phyloP scores from a whole-genome alignment of 2,797 vertebrate species.

The Yasuhikotakia modesta region DNA sequence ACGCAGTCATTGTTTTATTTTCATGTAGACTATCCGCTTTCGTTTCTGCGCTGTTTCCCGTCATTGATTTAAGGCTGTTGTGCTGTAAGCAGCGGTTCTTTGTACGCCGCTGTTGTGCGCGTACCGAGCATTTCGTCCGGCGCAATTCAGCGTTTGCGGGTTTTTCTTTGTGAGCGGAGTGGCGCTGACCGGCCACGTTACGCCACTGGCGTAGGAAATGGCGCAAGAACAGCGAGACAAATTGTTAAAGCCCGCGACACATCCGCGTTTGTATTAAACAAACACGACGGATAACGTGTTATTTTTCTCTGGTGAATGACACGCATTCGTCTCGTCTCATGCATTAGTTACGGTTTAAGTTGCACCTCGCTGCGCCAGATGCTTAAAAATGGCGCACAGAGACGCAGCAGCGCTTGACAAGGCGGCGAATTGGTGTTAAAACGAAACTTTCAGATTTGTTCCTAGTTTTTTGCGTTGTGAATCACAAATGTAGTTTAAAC shows the following conservation, averaged over 20 bases:
- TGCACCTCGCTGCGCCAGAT: slow-evolving; percentile 42
- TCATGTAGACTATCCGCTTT: background rate
- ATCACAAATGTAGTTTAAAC: background rate
- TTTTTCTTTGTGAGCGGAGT: slow-evolving; percentile 77
- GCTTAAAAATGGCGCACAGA: slow-evolving; percentile 57
- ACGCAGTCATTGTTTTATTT: slow-evolving; percentile 43
- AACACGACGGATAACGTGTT: background rate
- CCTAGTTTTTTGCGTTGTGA: background rate
- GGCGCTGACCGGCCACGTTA: slow-evolving; percentile 69
- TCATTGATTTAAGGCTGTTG: background rate
- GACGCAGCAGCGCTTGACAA: slow-evolving; percentile 22
- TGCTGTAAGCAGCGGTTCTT: background rate
- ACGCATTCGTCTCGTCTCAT: background rate
- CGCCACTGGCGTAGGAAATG: slow-evolving; percentile 70
- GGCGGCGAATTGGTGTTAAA: background rate
- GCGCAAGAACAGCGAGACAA: slow-evolving; percentile 67
- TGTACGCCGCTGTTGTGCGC: slow-evolving; percentile 49
- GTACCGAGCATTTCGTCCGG: slow-evolving; percentile 51
- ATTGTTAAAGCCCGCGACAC: slow-evolving; percentile 57
- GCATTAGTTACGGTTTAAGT: background rate
- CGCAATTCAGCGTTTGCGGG: slow-evolving; percentile 68
- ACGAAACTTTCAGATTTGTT: background rate
- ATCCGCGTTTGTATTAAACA: slow-evolving; percentile 6
- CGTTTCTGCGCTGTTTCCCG: background rate
- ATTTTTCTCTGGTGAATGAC: background rate